These are phyloP conservation scores for Elegia similella DNA, from an alignment of 2,888 invertebrate species.

Conservation along the genomic window DNA sequence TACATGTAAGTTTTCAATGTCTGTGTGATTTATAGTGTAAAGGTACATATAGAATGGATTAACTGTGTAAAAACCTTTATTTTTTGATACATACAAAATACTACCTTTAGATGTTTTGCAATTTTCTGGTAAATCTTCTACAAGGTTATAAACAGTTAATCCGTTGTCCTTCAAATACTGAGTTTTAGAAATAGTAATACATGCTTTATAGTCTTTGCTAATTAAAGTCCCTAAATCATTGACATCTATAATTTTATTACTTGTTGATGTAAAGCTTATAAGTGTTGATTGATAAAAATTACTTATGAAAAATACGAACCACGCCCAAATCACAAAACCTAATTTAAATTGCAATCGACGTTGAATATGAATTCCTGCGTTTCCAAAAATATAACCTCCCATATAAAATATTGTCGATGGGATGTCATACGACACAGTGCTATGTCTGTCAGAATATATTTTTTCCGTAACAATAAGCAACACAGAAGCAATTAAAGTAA, in stretches of 20 bases:
- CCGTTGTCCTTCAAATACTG: too few species aligned
- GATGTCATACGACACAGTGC: not conserved
- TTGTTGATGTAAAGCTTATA: not conserved
- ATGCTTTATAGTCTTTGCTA: not conserved
- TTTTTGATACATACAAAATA: not conserved
- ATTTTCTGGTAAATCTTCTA: too few species aligned
- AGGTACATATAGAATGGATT: not conserved
- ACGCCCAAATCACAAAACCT: slow-evolving; percentile 20
- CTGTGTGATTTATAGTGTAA: not conserved
- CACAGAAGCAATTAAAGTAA: not conserved
- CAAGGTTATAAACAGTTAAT: not conserved
- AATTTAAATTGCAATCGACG: not conserved
- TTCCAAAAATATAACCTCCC: not conserved
- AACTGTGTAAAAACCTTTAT: not conserved
- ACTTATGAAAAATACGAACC: slow-evolving; percentile 21
- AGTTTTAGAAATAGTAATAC: not conserved
- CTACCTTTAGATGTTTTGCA: not conserved
- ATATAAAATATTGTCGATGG: not conserved
- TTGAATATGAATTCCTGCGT: not conserved
- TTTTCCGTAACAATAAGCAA: not conserved
- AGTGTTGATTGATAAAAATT: slow-evolving; percentile 15
- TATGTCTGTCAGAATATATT: not conserved
- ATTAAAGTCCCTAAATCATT: not conserved
- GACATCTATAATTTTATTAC: not conserved
- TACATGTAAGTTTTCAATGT: not conserved